phyloP scores from a whole-genome alignment of 2,797 vertebrate species.

The Dipus sagitta region DNA sequence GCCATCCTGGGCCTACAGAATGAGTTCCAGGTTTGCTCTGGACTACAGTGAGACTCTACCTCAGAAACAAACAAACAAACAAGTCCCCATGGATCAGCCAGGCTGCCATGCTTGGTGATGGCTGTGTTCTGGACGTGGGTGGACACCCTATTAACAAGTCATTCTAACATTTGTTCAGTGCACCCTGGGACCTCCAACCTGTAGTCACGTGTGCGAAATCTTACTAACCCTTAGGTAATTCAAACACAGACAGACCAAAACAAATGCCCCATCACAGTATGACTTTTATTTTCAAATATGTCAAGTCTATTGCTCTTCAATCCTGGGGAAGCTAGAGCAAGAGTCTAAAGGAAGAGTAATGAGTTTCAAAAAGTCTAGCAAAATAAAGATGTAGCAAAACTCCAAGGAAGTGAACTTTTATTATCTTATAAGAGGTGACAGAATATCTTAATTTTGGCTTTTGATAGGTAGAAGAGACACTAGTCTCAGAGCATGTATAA shows the following conservation, averaged over 20 bases:
- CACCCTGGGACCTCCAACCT: neutral
- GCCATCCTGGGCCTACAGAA: too few relatives aligned
- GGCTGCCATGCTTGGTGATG: neutral
- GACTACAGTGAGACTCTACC: too few relatives aligned
- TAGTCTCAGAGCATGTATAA: neutral
- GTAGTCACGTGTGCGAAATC: neutral
- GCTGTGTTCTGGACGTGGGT: neutral
- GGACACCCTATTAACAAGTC: neutral
- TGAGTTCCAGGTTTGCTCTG: too few relatives aligned
- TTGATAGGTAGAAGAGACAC: constrained; percentile 19
- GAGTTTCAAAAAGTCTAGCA: neutral
- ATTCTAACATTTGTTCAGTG: neutral
- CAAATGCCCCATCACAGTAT: neutral
- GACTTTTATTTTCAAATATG: constrained; percentile 40
- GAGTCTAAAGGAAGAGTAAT: neutral
- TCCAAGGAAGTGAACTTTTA: constrained; percentile 12
- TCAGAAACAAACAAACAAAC: too few relatives aligned
- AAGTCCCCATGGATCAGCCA: neutral
- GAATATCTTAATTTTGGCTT: constrained; percentile 45
- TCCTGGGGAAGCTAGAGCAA: neutral
- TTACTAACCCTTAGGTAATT: neutral
- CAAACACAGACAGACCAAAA: constrained; percentile 42
- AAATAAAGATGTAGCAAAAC: neutral
- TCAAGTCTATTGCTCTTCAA: constrained; percentile 8
- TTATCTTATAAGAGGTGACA: constrained; percentile 19